Evolutionary conservation across 2,113 vertebrate genomes (phyloP).

Genomic region (Paradoxurus hermaphroditus): DNA sequence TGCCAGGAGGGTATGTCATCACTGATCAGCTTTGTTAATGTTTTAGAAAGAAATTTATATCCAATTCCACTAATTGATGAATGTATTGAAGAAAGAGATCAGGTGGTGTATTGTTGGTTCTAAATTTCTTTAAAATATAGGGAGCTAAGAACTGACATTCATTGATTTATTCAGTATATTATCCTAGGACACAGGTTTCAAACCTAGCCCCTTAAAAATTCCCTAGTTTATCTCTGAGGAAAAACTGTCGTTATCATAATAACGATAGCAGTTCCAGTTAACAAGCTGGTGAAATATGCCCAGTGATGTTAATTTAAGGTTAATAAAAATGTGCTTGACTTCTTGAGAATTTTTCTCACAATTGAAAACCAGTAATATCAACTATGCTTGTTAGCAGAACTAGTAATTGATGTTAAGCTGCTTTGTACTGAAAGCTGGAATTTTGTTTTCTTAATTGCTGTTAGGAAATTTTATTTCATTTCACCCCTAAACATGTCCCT

Average conservation of each 20-base stretch:
- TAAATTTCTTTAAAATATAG: conserved; percentile 56
- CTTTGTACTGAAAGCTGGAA: conserved; percentile 25
- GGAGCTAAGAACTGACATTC: background rate
- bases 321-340: conserved; percentile 39
- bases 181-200: conserved; percentile 9
- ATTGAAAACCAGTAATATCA: background rate
- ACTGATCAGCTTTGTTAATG: conserved; percentile 85
- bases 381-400: background rate
- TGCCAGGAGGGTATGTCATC: conserved; percentile 65
- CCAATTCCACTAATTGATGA: conserved; percentile 85
- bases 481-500: conserved; percentile 8
- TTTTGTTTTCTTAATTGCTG: conserved; percentile 30
- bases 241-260: background rate
- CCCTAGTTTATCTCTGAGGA: background rate
- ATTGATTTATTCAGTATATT: conserved; percentile 44
- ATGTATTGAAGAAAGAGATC: conserved; percentile 82
- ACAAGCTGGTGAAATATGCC: background rate
- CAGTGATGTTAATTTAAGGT: conserved; percentile 4
- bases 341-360: conserved; percentile 1
- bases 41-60: conserved; percentile 82
- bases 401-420: conserved; percentile 8
- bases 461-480: conserved; percentile 1
- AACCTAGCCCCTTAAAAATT: background rate
- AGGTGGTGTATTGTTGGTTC: conserved; percentile 82
- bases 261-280: background rate